Percentiles rank a stretch among this genome's conserved stretches.
Evolutionary conservation across 2,113 vertebrate genomes (phyloP).

Genomic region (Penelope pileata): DNA sequence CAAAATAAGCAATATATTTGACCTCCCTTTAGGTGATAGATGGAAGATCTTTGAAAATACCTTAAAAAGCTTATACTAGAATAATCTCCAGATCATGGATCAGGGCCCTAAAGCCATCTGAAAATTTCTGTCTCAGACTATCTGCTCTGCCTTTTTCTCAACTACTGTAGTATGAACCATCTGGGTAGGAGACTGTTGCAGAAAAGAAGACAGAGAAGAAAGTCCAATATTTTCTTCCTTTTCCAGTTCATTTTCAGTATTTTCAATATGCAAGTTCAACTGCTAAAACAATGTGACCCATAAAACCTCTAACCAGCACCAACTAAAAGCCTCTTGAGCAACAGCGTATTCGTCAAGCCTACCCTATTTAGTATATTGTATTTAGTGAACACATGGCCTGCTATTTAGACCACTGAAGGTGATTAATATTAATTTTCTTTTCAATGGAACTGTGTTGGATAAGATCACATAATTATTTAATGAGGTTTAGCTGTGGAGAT

Average conservation of each 20-base stretch:
- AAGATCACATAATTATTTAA: not conserved
- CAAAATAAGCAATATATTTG: constrained; percentile 5
- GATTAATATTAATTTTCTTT: not conserved
- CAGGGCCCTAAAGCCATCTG: not conserved
- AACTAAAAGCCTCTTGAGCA: not conserved
- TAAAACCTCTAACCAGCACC: not conserved
- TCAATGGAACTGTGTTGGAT: not conserved
- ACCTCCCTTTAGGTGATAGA: not conserved
- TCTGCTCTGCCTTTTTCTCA: not conserved
- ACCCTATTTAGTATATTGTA: not conserved
- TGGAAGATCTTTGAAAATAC: not conserved
- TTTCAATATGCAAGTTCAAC: not conserved
- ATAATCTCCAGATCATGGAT: not conserved
- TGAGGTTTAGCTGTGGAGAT: not conserved
- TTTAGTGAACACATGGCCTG: not conserved
- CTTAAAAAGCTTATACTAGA: not conserved
- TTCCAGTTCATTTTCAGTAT: not conserved
- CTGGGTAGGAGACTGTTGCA: not conserved
- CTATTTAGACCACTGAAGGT: not conserved
- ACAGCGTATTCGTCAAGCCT: not conserved
- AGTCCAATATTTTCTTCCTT: not conserved
- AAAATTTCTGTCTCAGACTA: not conserved
- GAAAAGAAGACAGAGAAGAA: not conserved
- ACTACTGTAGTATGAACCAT: not conserved
- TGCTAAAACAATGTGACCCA: not conserved